These are phyloP conservation scores for Oreochromis grahami DNA, from an alignment of 2,797 vertebrate species.

Conservation along the genomic window DNA sequence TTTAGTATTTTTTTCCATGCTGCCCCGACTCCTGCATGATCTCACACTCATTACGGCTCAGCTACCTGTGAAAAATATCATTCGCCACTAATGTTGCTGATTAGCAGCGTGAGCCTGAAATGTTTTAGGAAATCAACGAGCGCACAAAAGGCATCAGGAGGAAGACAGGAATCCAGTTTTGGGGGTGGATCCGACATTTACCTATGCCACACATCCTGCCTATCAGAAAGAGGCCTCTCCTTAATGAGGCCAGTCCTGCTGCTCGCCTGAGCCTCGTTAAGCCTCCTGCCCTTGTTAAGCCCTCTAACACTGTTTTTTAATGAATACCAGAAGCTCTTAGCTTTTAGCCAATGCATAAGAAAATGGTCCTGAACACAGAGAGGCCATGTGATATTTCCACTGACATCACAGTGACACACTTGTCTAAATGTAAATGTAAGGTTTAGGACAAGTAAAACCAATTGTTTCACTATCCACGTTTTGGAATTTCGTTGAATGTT, in stretches of 20 bases:
- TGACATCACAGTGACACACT: background rate
- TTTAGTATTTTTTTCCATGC: background rate
- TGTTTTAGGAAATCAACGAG: background rate
- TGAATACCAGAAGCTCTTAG: slow-evolving; percentile 37
- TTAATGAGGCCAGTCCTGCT: slow-evolving; percentile 55
- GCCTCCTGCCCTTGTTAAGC: slow-evolving; percentile 39
- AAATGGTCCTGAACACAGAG: background rate
- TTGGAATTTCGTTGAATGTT: background rate
- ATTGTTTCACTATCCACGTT: background rate
- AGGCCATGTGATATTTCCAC: background rate
- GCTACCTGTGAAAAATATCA: background rate
- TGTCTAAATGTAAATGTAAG: background rate
- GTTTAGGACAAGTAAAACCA: background rate
- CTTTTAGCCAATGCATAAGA: background rate
- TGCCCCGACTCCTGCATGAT: background rate
- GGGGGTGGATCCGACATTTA: background rate
- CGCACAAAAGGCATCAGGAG: background rate
- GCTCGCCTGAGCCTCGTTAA: slow-evolving; percentile 47
- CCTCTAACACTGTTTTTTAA: slow-evolving; percentile 18
- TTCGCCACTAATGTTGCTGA: background rate
- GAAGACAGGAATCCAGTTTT: background rate
- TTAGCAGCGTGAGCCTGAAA: background rate
- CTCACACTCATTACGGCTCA: background rate
- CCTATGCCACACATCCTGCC: background rate
- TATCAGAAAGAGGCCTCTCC: background rate